A percentile compares a stretch with the other conserved stretches of the same genome.
These are phyloP conservation scores for Agrochola lota DNA, from an alignment of 2,888 invertebrate genomes.

Conservation along the genomic window DNA sequence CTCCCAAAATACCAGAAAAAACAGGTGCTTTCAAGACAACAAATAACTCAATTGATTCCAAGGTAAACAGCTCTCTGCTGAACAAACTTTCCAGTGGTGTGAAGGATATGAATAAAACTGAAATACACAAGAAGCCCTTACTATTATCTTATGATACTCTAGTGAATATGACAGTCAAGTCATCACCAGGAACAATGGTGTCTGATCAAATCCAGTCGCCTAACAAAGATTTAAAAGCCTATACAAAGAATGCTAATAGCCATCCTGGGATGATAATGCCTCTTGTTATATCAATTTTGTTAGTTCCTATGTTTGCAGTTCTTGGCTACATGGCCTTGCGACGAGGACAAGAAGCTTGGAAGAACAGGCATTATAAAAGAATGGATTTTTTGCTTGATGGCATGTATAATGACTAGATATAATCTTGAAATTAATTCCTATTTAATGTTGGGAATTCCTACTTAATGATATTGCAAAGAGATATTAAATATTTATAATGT, in stretches of 20 bases:
- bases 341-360: constrained; percentile 95
- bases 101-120: constrained; percentile 56
- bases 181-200: constrained; percentile 69
- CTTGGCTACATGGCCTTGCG: constrained; percentile 92
- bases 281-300: constrained; percentile 93
- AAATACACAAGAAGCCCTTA: constrained; percentile 77
- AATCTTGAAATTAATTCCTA: not conserved
- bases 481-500: constrained; percentile 52
- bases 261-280: constrained; percentile 93
- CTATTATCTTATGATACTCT: constrained; percentile 78
- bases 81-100: constrained; percentile 40
- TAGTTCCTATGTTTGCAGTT: constrained; percentile 93
- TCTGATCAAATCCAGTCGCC: constrained; percentile 72
- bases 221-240: constrained; percentile 67
- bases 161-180: constrained; percentile 69
- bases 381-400: constrained; percentile 97
- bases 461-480: constrained; percentile 56
- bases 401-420: constrained; percentile 95
- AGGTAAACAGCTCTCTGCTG: constrained; percentile 26
- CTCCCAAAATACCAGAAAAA: constrained; percentile 26
- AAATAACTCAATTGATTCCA: constrained; percentile 37
- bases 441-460: constrained; percentile 19
- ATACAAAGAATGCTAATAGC: constrained; percentile 74
- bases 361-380: constrained; percentile 95
- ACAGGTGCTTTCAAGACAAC: constrained; percentile 3